Evolutionary conservation across 1,140 invertebrate species (phyloP), one percentile per base, ranked within the genome.

Genomic region (Lithobius niger): DNA sequence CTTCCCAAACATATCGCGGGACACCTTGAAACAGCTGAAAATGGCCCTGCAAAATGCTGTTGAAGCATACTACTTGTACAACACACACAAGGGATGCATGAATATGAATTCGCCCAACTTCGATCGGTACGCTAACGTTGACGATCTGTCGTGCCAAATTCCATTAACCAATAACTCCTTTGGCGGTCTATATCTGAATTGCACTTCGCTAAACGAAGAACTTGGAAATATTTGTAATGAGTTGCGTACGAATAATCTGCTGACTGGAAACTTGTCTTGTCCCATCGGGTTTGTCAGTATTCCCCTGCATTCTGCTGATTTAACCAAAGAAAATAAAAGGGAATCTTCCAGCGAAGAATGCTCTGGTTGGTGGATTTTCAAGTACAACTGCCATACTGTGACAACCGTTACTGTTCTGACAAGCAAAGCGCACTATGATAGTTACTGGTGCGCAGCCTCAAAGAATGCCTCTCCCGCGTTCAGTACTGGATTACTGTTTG

Each of bases 111-210:
- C 53, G 15, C 16, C 31, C 1, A 56, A 59, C 56, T 59, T 59
- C 26, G 57, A 59, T 26, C 52, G 45, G 22, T 36, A 44, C 13
- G 54, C 57, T 10, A 59, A 59, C 27, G 27, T 59, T 19, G 26
- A 44, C 16, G 27, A 52, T 15, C 18, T 18, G 4, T 4, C 27
- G 1, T 59, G 57, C 40, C 6, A 51, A 25, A 27, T 15, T 6
- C n/a, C 40, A 4, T 4, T 2, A 0, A 56, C 44, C 27, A 52
- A 51, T 48, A 51, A 36, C 16, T 31, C 49, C n/a, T 52, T 56
- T 26, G 57, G 44, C 10, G 44, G 44, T 6, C 6, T 47, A 47
- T 47, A 47, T 47, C 44, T 6, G 10, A 47, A 6, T 13, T 47
- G 15, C 22, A 10, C 22, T 10, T 47, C 31, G n/a, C 10, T 36